Percentiles rank a stretch among this genome's conserved stretches.
phyloP scores from a whole-genome alignment of 2,888 invertebrate genomes.

The Phania funesta region DNA sequence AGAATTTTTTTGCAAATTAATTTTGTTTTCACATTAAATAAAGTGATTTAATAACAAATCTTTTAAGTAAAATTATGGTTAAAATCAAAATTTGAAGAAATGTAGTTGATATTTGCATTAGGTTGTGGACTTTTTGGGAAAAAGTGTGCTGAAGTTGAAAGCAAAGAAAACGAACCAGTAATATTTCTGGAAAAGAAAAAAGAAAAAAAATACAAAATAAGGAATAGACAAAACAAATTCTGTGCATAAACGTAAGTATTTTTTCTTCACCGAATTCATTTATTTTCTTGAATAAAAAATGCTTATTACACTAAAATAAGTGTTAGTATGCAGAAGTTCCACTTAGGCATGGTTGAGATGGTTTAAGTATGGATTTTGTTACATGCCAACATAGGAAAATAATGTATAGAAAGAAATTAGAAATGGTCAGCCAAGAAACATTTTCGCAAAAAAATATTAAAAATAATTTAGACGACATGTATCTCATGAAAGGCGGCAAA shows the following conservation, averaged over 20 bases:
- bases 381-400: slow-evolving; percentile 31
- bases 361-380: slow-evolving; percentile 31
- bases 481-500: no score
- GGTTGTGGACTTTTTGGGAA: not conserved
- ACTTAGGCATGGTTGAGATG: slow-evolving; percentile 51
- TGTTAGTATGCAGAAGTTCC: slow-evolving; percentile 23
- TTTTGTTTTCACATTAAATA: slow-evolving; percentile 32
- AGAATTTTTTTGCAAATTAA: slow-evolving; percentile 54
- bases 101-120: not conserved
- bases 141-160: slow-evolving; percentile 29
- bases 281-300: slow-evolving; percentile 1
- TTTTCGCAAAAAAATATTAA: no score
- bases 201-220: not conserved
- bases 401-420: not conserved
- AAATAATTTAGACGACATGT: no score
- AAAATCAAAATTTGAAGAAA: not conserved
- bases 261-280: not conserved
- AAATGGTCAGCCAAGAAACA: slow-evolving; percentile 46
- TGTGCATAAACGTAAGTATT: slow-evolving; percentile 35
- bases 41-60: slow-evolving; percentile 30
- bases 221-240: slow-evolving; percentile 7
- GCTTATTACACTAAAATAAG: not conserved
- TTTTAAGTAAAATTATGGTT: not conserved
- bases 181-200: slow-evolving; percentile 13
- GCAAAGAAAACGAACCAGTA: slow-evolving; percentile 34